Evolutionary conservation across 2,113 vertebrate genomes (phyloP).

Genomic region (Bostrychus sinensis): DNA sequence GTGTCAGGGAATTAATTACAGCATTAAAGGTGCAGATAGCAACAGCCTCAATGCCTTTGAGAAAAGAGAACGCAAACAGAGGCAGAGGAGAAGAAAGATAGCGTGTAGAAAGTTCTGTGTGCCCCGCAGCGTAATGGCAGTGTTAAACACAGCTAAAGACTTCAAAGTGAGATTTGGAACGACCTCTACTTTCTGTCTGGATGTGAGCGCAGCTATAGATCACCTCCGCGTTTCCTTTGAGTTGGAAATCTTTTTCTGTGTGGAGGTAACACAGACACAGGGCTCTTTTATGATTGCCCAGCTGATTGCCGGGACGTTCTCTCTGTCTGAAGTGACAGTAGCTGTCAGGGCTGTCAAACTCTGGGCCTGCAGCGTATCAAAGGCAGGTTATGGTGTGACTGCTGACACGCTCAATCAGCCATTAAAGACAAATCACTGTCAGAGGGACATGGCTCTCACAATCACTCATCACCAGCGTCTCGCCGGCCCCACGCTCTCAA

Average conservation of each 20-base stretch:
- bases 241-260: conserved; percentile 7
- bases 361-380: conserved; percentile 66
- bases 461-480: conserved; percentile 56
- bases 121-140: conserved; percentile 57
- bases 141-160: conserved; percentile 68
- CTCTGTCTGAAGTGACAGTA: conserved; percentile 64
- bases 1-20: conserved; percentile 71
- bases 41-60: conserved; percentile 48
- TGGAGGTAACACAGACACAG: conserved; percentile 25
- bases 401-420: conserved; percentile 70
- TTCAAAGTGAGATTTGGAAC: conserved; percentile 56
- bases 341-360: conserved; percentile 66
- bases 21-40: conserved; percentile 67
- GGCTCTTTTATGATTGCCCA: conserved; percentile 41
- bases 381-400: conserved; percentile 62
- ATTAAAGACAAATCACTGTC: conserved; percentile 75
- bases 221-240: conserved; percentile 13
- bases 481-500: conserved; percentile 32
- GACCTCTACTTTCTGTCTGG: conserved; percentile 43
- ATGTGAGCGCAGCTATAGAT: conserved; percentile 27
- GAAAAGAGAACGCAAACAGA: conserved; percentile 37
- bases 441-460: conserved; percentile 50
- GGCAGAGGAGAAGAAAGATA: conserved; percentile 27
- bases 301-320: conserved; percentile 67
- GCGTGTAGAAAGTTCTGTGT: conserved; percentile 65